phyloP scores from a whole-genome alignment of 2,113 vertebrate species.

The Progne subis region DNA sequence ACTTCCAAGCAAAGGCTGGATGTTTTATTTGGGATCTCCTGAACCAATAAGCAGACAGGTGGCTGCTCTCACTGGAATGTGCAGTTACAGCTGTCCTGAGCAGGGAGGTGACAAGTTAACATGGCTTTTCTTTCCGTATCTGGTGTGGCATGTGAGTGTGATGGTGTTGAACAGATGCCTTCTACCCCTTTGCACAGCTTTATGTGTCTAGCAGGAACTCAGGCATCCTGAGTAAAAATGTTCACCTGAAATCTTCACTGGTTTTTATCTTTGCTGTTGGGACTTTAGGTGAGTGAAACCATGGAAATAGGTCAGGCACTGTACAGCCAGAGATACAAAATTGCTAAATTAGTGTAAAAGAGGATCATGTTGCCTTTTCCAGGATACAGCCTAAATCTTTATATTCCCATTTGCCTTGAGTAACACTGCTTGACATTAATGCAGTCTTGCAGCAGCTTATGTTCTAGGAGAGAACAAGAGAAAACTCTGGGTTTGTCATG shows the following conservation, averaged over 20 bases:
- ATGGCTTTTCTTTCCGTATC: background rate
- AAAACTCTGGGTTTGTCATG: slow-evolving; percentile 40
- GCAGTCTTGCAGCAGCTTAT: slow-evolving; percentile 41
- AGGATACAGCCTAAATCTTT: slow-evolving; percentile 19
- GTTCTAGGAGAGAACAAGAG: slow-evolving; percentile 11
- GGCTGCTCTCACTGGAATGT: background rate
- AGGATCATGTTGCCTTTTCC: slow-evolving; percentile 34
- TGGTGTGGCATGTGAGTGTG: background rate
- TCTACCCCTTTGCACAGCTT: background rate
- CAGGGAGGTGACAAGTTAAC: background rate
- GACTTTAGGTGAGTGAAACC: background rate
- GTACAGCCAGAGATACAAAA: background rate
- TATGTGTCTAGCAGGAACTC: background rate
- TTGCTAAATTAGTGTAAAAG: slow-evolving; percentile 24
- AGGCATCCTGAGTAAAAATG: background rate
- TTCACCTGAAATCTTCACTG: background rate
- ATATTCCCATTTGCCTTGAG: slow-evolving; percentile 32
- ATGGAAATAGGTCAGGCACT: background rate
- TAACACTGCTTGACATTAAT: slow-evolving; percentile 50
- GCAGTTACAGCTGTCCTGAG: background rate
- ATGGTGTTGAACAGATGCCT: background rate
- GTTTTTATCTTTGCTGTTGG: background rate
- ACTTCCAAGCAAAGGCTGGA: background rate
- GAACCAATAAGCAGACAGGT: background rate
- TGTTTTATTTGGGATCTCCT: background rate